Conservation (phyloP, 1,140 invertebrate species). For the Aleiodes sp. region DNA sequence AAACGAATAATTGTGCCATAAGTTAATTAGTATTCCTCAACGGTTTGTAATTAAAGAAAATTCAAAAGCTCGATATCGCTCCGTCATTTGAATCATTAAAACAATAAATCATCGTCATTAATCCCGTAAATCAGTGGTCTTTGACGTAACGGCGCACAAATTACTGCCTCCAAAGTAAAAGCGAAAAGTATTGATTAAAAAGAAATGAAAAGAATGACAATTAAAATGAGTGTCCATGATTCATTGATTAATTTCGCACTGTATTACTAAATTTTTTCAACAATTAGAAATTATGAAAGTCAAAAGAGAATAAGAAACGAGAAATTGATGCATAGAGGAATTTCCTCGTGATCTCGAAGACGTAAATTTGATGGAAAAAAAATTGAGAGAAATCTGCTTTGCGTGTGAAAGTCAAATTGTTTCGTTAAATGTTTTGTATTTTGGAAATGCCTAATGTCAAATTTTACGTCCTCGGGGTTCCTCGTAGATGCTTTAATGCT, state of each 20-base stretch:
- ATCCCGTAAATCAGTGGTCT: background rate
- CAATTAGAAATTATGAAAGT: no score
- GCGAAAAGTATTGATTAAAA: background rate
- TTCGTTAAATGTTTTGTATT: background rate
- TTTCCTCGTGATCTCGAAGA: background rate
- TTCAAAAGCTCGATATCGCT: no score
- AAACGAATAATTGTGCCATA: no score
- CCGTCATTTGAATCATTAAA: no score
- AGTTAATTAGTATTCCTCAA: no score
- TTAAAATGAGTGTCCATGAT: background rate
- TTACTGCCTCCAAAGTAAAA: conserved; percentile 9
- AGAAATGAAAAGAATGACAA: background rate
- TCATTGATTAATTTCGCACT: background rate
- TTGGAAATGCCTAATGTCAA: background rate
- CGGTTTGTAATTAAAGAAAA: no score
- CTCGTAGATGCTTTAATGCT: conserved; percentile 27
- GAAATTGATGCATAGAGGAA: background rate
- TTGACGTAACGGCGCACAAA: conserved; percentile 14
- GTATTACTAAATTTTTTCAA: no score
- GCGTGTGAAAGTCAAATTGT: background rate
- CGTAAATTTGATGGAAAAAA: background rate
- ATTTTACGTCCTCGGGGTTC: conserved; percentile 25
- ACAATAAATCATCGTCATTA: conserved; percentile 3
- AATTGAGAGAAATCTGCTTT: background rate
- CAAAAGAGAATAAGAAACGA: background rate